These are phyloP conservation scores for Heteropelma amictum DNA, from an alignment of 2,888 invertebrate genomes.

Conservation along the genomic window DNA sequence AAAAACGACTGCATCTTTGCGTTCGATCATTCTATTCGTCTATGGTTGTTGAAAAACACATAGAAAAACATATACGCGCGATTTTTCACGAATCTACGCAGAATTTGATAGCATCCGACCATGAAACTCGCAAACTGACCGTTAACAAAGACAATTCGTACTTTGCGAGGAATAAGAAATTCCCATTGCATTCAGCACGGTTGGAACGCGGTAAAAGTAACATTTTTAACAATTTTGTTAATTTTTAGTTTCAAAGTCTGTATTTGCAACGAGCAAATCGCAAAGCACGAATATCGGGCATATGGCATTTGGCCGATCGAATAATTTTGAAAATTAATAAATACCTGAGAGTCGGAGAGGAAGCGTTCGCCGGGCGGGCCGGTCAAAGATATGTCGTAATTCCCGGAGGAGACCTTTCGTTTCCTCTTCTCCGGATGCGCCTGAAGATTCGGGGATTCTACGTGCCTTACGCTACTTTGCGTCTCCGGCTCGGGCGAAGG, in stretches of 20 bases:
- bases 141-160: too few species aligned
- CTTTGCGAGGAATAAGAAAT: too few species aligned
- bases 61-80: too few species aligned
- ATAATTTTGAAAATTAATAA: constrained; percentile 57
- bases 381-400: constrained; percentile 83
- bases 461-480: constrained; percentile 69
- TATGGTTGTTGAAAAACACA: too few species aligned
- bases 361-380: constrained; percentile 83
- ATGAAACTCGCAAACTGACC: too few species aligned
- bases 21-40: too few species aligned
- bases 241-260: too few species aligned
- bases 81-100: too few species aligned
- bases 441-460: constrained; percentile 72
- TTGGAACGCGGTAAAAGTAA: not conserved
- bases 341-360: constrained; percentile 84
- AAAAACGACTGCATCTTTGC: too few species aligned
- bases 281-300: not conserved
- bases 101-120: too few species aligned
- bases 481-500: constrained; percentile 74
- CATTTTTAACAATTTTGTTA: too few species aligned
- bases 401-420: constrained; percentile 84
- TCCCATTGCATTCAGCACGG: not conserved
- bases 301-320: too few species aligned
- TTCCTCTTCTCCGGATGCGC: constrained; percentile 80
- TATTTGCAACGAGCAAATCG: not conserved